These are phyloP conservation scores for Leptinotarsa undecemlineata DNA, from an alignment of 1,140 invertebrate genomes.

Conservation along the genomic window DNA sequence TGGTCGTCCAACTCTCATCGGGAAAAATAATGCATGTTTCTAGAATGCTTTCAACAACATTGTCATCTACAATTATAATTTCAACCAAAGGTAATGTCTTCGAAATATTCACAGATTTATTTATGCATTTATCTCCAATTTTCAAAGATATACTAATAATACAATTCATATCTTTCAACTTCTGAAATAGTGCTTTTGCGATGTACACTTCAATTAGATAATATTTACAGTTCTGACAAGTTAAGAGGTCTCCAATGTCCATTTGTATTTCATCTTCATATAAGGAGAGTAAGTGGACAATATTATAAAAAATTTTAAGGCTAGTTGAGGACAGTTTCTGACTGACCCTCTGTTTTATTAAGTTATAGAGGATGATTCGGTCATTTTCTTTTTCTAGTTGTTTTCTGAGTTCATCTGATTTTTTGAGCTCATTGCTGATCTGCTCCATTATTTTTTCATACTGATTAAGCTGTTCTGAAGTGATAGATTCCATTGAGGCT, in stretches of 20 bases:
- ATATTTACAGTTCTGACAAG: slow-evolving; percentile 7
- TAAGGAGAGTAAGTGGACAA: slow-evolving; percentile 9
- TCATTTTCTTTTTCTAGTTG: slow-evolving; percentile 18
- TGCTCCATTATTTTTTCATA: slow-evolving; percentile 15
- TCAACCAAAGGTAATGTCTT: slow-evolving; percentile 1
- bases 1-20: neutral
- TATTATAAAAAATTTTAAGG: slow-evolving; percentile 14
- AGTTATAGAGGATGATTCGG: slow-evolving; percentile 7
- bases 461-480: neutral
- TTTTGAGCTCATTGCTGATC: slow-evolving; percentile 13
- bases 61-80: slow-evolving; percentile 12
- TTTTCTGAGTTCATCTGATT: neutral
- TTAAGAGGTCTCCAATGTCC: neutral
- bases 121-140: slow-evolving; percentile 1
- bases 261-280: slow-evolving; percentile 13
- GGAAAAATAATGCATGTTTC: neutral
- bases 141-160: slow-evolving; percentile 8
- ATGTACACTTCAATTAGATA: slow-evolving; percentile 20
- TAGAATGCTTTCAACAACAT: slow-evolving; percentile 13
- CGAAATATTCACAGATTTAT: slow-evolving; percentile 3
- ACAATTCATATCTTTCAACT: slow-evolving; percentile 1
- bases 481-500: slow-evolving; percentile 14
- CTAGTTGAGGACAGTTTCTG: slow-evolving; percentile 10
- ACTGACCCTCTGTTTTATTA: neutral
- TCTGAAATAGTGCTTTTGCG: slow-evolving; percentile 11